Conservation (phyloP, 92 coral and sea anemone genomes). For the Parazoanthus swiftii region DNA sequence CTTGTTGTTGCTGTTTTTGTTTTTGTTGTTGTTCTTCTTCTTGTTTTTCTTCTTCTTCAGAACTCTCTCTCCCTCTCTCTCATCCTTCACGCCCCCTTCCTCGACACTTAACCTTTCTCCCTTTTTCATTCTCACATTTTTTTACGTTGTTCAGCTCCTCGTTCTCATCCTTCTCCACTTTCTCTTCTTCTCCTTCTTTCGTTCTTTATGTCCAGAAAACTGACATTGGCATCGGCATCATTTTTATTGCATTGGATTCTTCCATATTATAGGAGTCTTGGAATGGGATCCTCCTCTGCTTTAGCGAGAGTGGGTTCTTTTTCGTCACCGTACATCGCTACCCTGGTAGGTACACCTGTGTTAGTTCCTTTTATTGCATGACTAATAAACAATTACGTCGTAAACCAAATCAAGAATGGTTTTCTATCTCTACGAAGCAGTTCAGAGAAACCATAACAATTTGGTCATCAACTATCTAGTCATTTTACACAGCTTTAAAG, state of each 20-base stretch:
- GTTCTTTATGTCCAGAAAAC: not conserved
- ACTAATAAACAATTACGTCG: not conserved
- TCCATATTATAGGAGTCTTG: not conserved
- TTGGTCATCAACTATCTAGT: too few relatives aligned
- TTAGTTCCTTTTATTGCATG: not conserved
- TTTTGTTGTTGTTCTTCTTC: too few relatives aligned
- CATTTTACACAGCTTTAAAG: not conserved
- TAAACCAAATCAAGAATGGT: too few relatives aligned
- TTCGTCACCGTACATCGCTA: conserved; percentile 17
- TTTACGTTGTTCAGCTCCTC: too few relatives aligned
- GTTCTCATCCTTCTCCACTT: not conserved
- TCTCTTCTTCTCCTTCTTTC: not conserved
- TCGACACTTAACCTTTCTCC: not conserved
- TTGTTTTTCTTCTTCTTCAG: too few relatives aligned
- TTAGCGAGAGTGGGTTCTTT: conserved; percentile 11
- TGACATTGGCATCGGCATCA: not conserved
- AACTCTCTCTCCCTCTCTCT: too few relatives aligned
- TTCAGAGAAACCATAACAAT: too few relatives aligned
- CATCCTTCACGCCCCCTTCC: too few relatives aligned
- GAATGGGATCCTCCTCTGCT: conserved; percentile 27
- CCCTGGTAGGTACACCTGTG: not conserved
- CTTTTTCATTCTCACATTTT: too few relatives aligned
- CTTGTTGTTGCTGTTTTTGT: too few relatives aligned
- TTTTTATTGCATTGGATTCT: not conserved
- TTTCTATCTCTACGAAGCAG: not conserved